A percentile compares a stretch with the other conserved stretches of the same genome.
phyloP scores from a whole-genome alignment of 1,140 invertebrate species.

The Galleria mellonella region DNA sequence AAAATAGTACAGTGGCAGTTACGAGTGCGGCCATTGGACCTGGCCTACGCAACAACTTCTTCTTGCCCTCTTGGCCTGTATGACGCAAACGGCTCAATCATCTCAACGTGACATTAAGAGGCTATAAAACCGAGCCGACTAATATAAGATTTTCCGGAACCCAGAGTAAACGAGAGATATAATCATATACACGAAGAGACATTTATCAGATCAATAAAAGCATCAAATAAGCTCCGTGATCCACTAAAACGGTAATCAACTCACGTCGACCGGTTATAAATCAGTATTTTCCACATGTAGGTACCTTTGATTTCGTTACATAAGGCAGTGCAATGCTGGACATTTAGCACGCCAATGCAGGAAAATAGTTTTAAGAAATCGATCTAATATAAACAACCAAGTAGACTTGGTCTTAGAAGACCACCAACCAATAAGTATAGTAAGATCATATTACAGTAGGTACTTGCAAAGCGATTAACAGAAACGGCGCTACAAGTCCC shows the following conservation, averaged over 20 bases:
- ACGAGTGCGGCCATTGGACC: constrained; percentile 28
- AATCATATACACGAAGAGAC: constrained; percentile 3
- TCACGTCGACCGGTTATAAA: constrained; percentile 25
- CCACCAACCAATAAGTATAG: constrained; percentile 1
- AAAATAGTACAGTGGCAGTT: constrained; percentile 37
- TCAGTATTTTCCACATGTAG: constrained; percentile 23
- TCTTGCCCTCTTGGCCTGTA: constrained; percentile 14
- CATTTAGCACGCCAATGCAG: no score
- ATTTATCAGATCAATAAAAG: constrained; percentile 13
- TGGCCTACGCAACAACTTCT: constrained; percentile 29
- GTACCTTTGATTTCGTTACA: constrained; percentile 36
- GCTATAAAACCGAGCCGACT: constrained; percentile 4
- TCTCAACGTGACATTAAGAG: constrained; percentile 6
- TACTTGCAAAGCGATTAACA: no score
- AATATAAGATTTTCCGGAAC: constrained; percentile 8
- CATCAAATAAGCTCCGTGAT: constrained; percentile 15
- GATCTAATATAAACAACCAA: no score
- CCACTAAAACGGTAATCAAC: constrained; percentile 21
- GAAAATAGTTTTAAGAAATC: no score
- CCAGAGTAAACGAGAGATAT: neutral
- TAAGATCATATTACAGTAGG: no score
- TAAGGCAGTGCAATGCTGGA: no score
- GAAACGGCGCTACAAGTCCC: constrained; percentile 23
- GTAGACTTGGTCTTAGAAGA: no score
- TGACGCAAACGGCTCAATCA: constrained; percentile 7